Evolutionary conservation across 2,113 vertebrate species (phyloP).

Genomic region (Dissostichus mawsoni): DNA sequence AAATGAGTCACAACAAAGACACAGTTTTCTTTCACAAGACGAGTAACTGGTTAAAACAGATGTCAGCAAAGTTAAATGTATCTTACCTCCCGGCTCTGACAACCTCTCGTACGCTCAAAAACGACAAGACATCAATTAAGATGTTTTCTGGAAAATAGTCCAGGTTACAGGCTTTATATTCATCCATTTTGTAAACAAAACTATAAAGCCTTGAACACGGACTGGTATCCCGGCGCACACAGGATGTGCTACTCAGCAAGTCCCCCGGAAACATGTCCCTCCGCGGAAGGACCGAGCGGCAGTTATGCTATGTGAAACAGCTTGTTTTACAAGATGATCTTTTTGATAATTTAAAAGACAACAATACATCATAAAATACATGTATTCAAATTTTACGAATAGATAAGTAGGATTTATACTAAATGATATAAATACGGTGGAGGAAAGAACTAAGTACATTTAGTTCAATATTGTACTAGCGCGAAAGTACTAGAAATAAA

Average conservation of each 20-base stretch:
- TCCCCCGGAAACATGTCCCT: slow-evolving; percentile 66
- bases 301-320: no score
- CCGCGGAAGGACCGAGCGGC: slow-evolving; percentile 19
- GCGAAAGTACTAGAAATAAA: no score
- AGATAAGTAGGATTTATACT: no score
- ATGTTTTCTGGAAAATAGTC: slow-evolving; percentile 85
- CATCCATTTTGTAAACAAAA: slow-evolving; percentile 84
- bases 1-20: slow-evolving; percentile 29
- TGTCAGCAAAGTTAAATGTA: not conserved
- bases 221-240: slow-evolving; percentile 64
- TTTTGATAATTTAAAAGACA: no score
- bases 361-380: no score
- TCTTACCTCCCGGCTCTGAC: slow-evolving; percentile 81
- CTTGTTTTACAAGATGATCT: no score
- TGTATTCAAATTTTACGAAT: no score
- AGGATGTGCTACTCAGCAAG: slow-evolving; percentile 50
- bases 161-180: slow-evolving; percentile 68
- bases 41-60: not conserved
- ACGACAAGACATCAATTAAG: slow-evolving; percentile 84
- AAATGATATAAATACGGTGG: no score
- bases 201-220: slow-evolving; percentile 68
- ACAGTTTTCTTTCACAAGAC: slow-evolving; percentile 19
- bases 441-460: no score
- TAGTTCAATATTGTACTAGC: no score
- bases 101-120: slow-evolving; percentile 79